Evolutionary conservation across 2,113 vertebrate species (phyloP).

Genomic region (Lipotes vexillifer): DNA sequence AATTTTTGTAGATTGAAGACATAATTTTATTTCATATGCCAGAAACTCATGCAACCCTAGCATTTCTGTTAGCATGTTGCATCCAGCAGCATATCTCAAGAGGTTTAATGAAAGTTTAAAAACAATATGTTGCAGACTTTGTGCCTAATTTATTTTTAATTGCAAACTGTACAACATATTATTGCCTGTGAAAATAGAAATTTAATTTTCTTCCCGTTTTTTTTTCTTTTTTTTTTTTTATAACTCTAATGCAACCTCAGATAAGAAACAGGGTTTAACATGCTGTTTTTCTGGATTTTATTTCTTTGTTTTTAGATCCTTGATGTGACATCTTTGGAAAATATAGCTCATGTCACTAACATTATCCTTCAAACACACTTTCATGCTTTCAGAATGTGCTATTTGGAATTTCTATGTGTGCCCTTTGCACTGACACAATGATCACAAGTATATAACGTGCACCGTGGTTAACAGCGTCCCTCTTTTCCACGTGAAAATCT

Average conservation of each 20-base stretch:
- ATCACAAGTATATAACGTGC: background rate
- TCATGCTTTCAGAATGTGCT: background rate
- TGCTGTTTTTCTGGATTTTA: slow-evolving; percentile 44
- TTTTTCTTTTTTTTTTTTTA: background rate
- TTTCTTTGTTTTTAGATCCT: slow-evolving; percentile 53
- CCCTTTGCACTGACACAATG: background rate
- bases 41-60: slow-evolving; percentile 71
- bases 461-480: too few relatives aligned
- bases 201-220: slow-evolving; percentile 66
- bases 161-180: slow-evolving; percentile 58
- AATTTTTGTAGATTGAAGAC: slow-evolving; percentile 73
- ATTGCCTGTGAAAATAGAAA: slow-evolving; percentile 68
- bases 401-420: background rate
- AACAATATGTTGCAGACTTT: slow-evolving; percentile 69
- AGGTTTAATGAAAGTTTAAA: slow-evolving; percentile 73
- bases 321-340: slow-evolving; percentile 44
- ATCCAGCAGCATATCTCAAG: slow-evolving; percentile 62
- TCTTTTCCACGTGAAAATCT: background rate
- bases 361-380: slow-evolving; percentile 5
- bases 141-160: slow-evolving; percentile 73
- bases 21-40: slow-evolving; percentile 67
- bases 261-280: background rate
- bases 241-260: slow-evolving; percentile 29
- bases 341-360: slow-evolving; percentile 23
- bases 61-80: slow-evolving; percentile 57